phyloP scores from a whole-genome alignment of 1,140 invertebrate species.

The Argopecten irradians region DNA sequence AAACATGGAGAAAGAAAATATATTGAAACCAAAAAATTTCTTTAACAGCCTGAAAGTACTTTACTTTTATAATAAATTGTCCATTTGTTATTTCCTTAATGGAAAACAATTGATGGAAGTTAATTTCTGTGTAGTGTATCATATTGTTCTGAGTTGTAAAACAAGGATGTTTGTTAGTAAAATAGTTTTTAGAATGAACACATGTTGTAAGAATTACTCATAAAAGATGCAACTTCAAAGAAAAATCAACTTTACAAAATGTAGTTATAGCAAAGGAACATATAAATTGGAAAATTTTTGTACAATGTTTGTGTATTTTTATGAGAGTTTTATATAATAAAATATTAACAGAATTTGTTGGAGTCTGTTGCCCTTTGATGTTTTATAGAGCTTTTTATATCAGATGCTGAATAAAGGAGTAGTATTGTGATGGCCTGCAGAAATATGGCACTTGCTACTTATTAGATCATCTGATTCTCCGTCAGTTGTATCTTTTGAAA shows the following conservation, averaged over 20 bases:
- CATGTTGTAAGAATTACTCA: constrained; percentile 1
- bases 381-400: background rate
- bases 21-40: too few species aligned
- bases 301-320: constrained; percentile 3
- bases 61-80: too few species aligned
- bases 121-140: too few species aligned
- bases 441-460: background rate
- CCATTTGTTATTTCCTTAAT: too few species aligned
- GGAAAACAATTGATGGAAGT: too few species aligned
- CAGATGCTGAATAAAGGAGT: background rate
- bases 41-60: too few species aligned
- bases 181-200: background rate
- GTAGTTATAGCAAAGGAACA: background rate
- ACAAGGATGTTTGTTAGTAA: background rate
- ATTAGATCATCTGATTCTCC: background rate
- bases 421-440: background rate
- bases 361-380: background rate
- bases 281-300: background rate
- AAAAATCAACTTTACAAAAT: background rate
- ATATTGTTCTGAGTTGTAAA: background rate
- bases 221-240: constrained; percentile 4
- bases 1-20: too few species aligned
- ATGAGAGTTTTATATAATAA: constrained; percentile 5
- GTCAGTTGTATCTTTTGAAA: constrained; percentile 6
- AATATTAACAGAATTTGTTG: constrained; percentile 18